Conservation (phyloP, 1,140 invertebrate species). For the Micrasema longulum region DNA sequence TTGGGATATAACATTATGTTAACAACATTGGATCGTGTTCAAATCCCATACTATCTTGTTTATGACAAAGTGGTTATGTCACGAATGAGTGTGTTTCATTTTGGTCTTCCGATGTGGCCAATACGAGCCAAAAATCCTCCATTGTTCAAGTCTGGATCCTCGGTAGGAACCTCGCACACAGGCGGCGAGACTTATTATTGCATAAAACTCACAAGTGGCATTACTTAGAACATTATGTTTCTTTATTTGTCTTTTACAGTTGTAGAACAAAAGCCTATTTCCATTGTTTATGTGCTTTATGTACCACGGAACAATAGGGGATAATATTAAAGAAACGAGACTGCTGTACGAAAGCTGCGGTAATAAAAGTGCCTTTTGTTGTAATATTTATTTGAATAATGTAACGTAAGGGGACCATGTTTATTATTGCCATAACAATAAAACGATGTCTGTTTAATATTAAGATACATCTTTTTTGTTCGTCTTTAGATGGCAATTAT, state of each 20-base stretch:
- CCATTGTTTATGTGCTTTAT: constrained; percentile 47
- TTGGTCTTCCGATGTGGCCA: constrained; percentile 5
- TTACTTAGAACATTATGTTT: constrained; percentile 48
- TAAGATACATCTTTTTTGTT: no score
- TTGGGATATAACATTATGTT: not conserved
- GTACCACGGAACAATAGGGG: constrained; percentile 42
- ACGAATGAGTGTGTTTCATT: constrained; percentile 7
- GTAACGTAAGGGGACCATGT: constrained; percentile 19
- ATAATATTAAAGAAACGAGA: constrained; percentile 48
- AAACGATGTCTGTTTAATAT: constrained; percentile 5
- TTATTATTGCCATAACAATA: constrained; percentile 17
- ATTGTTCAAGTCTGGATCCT: constrained; percentile 7
- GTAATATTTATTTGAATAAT: constrained; percentile 7
- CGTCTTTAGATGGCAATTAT: not conserved
- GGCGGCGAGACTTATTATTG: constrained; percentile 18
- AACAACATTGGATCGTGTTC: not conserved
- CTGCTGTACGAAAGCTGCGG: constrained; percentile 25
- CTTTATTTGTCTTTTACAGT: constrained; percentile 50
- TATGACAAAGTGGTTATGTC: constrained; percentile 33
- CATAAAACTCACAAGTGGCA: constrained; percentile 45
- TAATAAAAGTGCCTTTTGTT: constrained; percentile 37
- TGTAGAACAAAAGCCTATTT: constrained; percentile 47
- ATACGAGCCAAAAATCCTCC: constrained; percentile 24
- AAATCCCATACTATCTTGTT: constrained; percentile 3
- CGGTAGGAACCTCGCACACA: not conserved